Percentiles rank a stretch among this genome's conserved stretches.
Evolutionary conservation across 2,113 vertebrate genomes (phyloP).

Genomic region (Hirundichthys speculiger): DNA sequence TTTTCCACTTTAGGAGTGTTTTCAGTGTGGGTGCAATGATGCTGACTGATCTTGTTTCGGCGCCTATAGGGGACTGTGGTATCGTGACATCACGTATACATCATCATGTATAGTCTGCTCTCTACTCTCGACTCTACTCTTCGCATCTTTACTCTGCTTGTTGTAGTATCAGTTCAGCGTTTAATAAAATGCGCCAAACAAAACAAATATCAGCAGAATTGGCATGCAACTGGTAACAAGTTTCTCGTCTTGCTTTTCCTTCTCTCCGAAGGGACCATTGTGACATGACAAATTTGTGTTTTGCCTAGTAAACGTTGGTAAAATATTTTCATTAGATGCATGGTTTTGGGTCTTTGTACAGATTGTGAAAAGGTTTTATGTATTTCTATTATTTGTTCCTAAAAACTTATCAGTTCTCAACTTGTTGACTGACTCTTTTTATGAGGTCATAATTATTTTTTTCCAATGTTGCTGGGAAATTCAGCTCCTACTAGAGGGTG

Average conservation of each 20-base stretch:
- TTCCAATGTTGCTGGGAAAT: neutral
- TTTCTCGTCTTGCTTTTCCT: too few species aligned
- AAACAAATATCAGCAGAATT: too few species aligned
- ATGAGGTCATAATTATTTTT: constrained; percentile 15
- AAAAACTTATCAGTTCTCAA: too few species aligned
- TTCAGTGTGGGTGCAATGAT: constrained; percentile 16
- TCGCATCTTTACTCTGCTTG: too few species aligned
- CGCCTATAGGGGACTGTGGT: neutral
- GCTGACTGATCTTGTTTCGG: constrained; percentile 15
- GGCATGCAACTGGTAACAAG: too few species aligned
- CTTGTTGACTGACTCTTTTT: constrained; percentile 7
- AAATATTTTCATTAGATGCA: too few species aligned
- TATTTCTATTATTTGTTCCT: neutral
- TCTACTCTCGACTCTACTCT: neutral
- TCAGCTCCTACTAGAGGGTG: neutral
- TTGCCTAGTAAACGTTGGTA: too few species aligned
- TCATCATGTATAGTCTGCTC: neutral
- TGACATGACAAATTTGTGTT: too few species aligned
- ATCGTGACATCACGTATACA: constrained; percentile 8
- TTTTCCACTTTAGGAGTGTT: neutral
- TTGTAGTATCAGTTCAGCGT: too few species aligned
- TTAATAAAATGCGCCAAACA: too few species aligned
- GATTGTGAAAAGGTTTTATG: neutral
- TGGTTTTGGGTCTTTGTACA: too few species aligned
- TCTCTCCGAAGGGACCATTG: too few species aligned